Percentiles rank a stretch among this genome's conserved stretches.
Conservation (phyloP, 2,113 vertebrate genomes). For the Podilymbus podiceps region DNA sequence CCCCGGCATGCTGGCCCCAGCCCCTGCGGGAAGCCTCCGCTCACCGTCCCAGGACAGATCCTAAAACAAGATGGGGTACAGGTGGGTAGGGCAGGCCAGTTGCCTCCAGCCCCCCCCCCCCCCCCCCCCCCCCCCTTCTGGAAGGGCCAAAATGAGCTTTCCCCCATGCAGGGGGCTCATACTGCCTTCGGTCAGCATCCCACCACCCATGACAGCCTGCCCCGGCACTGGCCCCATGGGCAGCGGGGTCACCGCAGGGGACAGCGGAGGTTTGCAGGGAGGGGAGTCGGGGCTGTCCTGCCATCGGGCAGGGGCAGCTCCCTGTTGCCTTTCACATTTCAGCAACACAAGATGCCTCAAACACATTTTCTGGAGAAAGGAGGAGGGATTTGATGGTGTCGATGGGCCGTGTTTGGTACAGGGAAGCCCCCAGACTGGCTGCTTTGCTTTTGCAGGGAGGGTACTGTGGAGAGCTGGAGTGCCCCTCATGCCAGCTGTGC, state of each 20-base stretch:
- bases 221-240: not conserved
- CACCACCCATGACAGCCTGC: not conserved
- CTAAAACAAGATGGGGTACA: not conserved
- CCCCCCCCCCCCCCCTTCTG: not conserved
- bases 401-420: not conserved
- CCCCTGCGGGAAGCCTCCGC: not conserved
- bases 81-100: not conserved
- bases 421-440: rapidly evolving
- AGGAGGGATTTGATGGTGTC: not conserved
- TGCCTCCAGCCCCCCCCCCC: not conserved
- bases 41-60: not conserved
- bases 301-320: not conserved
- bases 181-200: not conserved
- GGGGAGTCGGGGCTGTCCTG: not conserved
- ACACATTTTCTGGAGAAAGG: not conserved
- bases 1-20: not conserved
- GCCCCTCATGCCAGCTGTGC: rapidly evolving
- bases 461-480: not conserved
- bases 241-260: not conserved
- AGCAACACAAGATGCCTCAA: not conserved
- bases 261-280: not conserved
- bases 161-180: rapidly evolving
- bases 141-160: not conserved
- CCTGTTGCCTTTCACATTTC: not conserved
- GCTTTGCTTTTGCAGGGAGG: not conserved